These are phyloP conservation scores for Bombus pyrosoma DNA, from an alignment of 1,140 invertebrate genomes.

Conservation along the genomic window DNA sequence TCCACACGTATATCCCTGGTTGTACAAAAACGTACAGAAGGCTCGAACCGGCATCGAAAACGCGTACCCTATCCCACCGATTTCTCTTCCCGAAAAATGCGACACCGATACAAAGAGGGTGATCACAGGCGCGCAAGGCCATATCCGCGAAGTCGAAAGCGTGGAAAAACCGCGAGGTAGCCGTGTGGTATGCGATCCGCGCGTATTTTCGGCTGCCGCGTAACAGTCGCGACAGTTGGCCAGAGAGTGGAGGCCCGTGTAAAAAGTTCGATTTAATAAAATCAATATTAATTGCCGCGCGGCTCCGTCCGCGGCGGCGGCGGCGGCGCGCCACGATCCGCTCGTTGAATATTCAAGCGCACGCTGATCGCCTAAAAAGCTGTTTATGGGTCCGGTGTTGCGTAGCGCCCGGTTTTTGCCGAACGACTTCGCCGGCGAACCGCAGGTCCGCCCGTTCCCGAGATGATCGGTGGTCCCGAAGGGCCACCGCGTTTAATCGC, in stretches of 20 bases:
- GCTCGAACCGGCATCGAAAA: not conserved
- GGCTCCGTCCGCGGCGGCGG: slow-evolving; percentile 23
- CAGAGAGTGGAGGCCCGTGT: slow-evolving; percentile 32
- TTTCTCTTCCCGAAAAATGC: not conserved
- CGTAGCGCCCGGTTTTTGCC: slow-evolving; percentile 73
- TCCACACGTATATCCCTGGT: not conserved
- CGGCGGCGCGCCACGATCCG: slow-evolving; percentile 32
- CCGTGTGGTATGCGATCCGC: slow-evolving; percentile 40
- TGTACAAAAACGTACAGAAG: not conserved
- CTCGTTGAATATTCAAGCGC: slow-evolving; percentile 80
- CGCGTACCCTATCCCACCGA: not conserved
- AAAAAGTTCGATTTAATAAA: slow-evolving; percentile 77
- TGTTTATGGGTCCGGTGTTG: slow-evolving; percentile 75
- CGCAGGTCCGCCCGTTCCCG: slow-evolving; percentile 13
- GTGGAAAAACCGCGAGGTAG: slow-evolving; percentile 31
- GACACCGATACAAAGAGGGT: not conserved
- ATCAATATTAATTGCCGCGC: slow-evolving; percentile 80
- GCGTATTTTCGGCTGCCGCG: slow-evolving; percentile 15
- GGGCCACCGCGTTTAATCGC: slow-evolving; percentile 64
- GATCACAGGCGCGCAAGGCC: not conserved
- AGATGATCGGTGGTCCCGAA: slow-evolving; percentile 68
- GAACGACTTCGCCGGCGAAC: not conserved
- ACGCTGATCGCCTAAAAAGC: slow-evolving; percentile 74
- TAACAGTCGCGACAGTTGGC: slow-evolving; percentile 54
- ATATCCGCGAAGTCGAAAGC: slow-evolving; percentile 1